phyloP scores from a whole-genome alignment of 2,888 invertebrate species.

The Drosophila colorata region DNA sequence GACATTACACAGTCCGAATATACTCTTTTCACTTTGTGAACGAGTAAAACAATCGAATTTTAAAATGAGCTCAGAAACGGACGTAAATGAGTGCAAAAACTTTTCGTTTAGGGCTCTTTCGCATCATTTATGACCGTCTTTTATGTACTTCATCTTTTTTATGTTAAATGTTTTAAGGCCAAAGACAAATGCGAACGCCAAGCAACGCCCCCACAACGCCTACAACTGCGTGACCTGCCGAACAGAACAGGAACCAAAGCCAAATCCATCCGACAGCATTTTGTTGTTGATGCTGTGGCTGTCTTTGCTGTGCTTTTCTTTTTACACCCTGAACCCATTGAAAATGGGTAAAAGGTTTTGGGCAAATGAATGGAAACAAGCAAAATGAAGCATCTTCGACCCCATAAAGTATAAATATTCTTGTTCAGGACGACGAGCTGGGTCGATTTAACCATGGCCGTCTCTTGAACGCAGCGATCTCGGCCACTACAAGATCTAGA shows the following conservation, averaged over 20 bases:
- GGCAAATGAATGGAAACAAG: no score
- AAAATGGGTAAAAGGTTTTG: no score
- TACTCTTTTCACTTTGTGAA: no score
- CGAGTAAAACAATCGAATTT: slow-evolving; percentile 8
- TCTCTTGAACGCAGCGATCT: no score
- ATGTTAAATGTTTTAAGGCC: slow-evolving; percentile 14
- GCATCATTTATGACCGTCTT: slow-evolving; percentile 8
- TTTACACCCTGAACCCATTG: not conserved
- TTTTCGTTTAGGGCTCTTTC: slow-evolving; percentile 2
- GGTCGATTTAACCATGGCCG: no score
- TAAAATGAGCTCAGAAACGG: not conserved
- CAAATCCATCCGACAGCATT: not conserved
- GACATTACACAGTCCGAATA: no score
- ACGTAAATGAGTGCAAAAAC: not conserved
- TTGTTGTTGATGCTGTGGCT: slow-evolving; percentile 7
- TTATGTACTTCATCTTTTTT: slow-evolving; percentile 23
- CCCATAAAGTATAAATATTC: no score
- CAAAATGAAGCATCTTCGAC: no score
- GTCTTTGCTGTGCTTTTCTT: slow-evolving; percentile 2
- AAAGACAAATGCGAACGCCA: slow-evolving; percentile 1
- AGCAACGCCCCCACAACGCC: slow-evolving; percentile 4
- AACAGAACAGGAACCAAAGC: not conserved
- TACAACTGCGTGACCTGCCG: slow-evolving; percentile 1
- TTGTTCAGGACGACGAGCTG: no score
- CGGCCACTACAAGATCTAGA: no score